Conservation (phyloP, 2,888 invertebrate genomes). For the Xanthorhoe designata region DNA sequence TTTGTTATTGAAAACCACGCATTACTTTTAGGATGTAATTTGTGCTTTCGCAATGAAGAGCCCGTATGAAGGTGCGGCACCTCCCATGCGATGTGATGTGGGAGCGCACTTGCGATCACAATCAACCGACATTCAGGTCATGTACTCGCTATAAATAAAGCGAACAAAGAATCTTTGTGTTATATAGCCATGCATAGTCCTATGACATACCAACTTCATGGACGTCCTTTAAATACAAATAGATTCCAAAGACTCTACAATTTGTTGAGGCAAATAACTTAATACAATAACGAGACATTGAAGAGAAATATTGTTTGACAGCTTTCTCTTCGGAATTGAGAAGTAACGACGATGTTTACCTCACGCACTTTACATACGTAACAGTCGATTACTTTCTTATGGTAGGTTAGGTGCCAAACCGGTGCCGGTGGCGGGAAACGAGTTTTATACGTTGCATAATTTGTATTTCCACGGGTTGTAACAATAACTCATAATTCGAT, state of each 20-base stretch:
- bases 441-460: conserved; percentile 52
- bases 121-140: conserved; percentile 62
- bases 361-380: conserved; percentile 49
- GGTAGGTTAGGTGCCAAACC: conserved; percentile 44
- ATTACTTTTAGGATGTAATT: conserved; percentile 52
- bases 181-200: conserved; percentile 25
- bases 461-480: conserved; percentile 49
- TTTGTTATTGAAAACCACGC: conserved; percentile 29
- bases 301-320: conserved; percentile 49
- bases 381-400: conserved; percentile 47
- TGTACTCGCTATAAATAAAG: conserved; percentile 67
- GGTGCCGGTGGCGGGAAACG: conserved; percentile 33
- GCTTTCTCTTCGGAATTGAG: conserved; percentile 61
- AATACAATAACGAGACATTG: conserved; percentile 47
- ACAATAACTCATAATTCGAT: conserved; percentile 42
- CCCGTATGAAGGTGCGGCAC: conserved; percentile 66
- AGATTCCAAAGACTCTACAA: conserved; percentile 24
- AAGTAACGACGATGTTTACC: conserved; percentile 51
- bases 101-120: conserved; percentile 66
- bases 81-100: conserved; percentile 63
- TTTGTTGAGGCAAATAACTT: conserved; percentile 42
- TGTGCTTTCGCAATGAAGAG: conserved; percentile 63
- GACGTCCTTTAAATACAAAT: conserved; percentile 36
- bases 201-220: conserved; percentile 34
- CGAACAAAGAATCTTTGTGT: conserved; percentile 71